Conservation (phyloP, 1,140 invertebrate genomes). For the Laodelphax striatellus region DNA sequence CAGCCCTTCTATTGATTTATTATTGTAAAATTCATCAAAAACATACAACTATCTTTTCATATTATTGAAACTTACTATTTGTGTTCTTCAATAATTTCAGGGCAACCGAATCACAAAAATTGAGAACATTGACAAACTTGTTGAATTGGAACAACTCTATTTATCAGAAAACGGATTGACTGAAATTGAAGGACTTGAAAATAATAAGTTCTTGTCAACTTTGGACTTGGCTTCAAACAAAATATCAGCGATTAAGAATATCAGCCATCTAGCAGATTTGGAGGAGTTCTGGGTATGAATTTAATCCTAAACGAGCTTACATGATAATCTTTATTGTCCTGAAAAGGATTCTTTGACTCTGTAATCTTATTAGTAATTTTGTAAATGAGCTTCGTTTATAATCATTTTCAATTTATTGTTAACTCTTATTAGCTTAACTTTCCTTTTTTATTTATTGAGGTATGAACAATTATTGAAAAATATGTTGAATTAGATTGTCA, state of each 20-base stretch:
- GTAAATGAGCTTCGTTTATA: too few species aligned
- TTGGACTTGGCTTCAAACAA: conserved; percentile 85
- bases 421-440: too few species aligned
- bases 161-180: conserved; percentile 88
- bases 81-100: conserved; percentile 25
- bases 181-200: conserved; percentile 57
- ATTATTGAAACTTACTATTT: not conserved
- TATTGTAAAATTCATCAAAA: too few species aligned
- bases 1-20: too few species aligned
- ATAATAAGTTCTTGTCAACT: conserved; percentile 62
- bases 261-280: conserved; percentile 59
- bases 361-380: conserved; percentile 11
- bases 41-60: too few species aligned
- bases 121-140: conserved; percentile 67
- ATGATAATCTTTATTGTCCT: too few species aligned
- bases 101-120: conserved; percentile 81
- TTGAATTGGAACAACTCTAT: conserved; percentile 78
- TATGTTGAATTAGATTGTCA: too few species aligned
- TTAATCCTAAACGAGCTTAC: not conserved
- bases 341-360: too few species aligned
- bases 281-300: conserved; percentile 87
- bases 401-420: too few species aligned
- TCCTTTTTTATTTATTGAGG: too few species aligned
- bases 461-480: too few species aligned
- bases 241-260: conserved; percentile 69